A percentile compares a stretch with the other conserved stretches of the same genome.
Conservation (phyloP, 2,888 invertebrate genomes). For the Clistopyga incitator region DNA sequence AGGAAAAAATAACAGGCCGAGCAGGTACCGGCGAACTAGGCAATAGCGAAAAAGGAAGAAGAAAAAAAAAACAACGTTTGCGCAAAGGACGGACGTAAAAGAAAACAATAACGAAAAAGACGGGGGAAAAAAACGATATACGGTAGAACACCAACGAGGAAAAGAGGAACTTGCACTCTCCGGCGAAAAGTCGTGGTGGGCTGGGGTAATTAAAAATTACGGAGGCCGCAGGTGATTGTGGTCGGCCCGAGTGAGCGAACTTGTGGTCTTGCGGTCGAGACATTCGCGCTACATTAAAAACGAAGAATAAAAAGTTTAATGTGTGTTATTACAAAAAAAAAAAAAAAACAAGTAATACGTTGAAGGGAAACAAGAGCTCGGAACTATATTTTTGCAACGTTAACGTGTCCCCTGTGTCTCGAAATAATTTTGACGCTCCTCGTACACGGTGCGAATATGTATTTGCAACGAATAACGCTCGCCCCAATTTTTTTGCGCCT, state of each 20-base stretch:
- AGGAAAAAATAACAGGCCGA: constrained; percentile 34
- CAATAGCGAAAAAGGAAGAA: neutral
- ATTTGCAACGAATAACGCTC: neutral
- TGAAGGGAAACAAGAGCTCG: neutral
- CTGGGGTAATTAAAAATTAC: constrained; percentile 74
- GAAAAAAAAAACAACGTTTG: constrained; percentile 34
- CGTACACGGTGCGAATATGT: constrained; percentile 3
- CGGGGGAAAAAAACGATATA: constrained; percentile 24
- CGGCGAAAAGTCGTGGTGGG: constrained; percentile 48
- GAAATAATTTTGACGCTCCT: constrained; percentile 15
- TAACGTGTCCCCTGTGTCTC: constrained; percentile 10
- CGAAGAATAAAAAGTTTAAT: constrained; percentile 32
- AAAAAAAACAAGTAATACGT: too few relatives aligned
- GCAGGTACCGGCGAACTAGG: constrained; percentile 33
- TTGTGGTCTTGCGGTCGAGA: constrained; percentile 51
- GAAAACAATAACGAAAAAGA: constrained; percentile 39
- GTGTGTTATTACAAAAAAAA: neutral
- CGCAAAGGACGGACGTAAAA: constrained; percentile 23
- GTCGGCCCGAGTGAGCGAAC: constrained; percentile 56
- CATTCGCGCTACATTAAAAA: constrained; percentile 49
- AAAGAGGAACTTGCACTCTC: constrained; percentile 21
- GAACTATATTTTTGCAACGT: neutral
- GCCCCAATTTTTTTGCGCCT: neutral
- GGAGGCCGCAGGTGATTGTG: constrained; percentile 69
- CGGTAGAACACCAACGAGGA: constrained; percentile 13